Evolutionary conservation across 2,888 invertebrate species (phyloP).

Genomic region (Cancer borealis): DNA sequence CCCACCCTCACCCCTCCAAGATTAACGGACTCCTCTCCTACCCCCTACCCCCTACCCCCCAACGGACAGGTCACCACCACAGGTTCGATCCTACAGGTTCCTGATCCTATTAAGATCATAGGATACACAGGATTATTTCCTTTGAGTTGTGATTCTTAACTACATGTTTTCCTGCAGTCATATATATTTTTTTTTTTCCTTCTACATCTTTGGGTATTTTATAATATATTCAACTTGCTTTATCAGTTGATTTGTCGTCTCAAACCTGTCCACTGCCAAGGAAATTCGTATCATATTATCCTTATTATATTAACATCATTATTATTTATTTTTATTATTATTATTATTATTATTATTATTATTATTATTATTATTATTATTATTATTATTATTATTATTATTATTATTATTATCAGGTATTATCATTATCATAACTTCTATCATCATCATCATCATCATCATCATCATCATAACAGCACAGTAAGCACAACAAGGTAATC

Average conservation of each 20-base stretch:
- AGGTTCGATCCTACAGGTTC: conserved; percentile 12
- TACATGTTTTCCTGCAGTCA: not conserved
- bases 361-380: not conserved
- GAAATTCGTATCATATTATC: not conserved
- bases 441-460: not conserved
- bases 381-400: not conserved
- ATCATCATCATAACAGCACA: not conserved
- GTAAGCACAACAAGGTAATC: not conserved
- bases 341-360: not conserved
- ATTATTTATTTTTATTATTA: not conserved
- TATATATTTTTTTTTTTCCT: not conserved
- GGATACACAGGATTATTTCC: not conserved
- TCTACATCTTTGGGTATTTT: not conserved
- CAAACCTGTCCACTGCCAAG: not conserved
- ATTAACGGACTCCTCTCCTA: not conserved
- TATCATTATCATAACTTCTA: not conserved
- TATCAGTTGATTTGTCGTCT: not conserved
- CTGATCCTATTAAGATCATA: conserved; percentile 28
- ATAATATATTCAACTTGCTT: not conserved
- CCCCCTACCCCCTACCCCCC: not conserved
- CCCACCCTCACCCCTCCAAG: not conserved
- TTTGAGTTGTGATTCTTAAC: not conserved
- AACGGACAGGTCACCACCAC: not conserved
- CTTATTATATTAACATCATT: not conserved
- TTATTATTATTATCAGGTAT: not conserved